Evolutionary conservation across 2,113 vertebrate genomes (phyloP).

Genomic region (Phaethon lepturus): DNA sequence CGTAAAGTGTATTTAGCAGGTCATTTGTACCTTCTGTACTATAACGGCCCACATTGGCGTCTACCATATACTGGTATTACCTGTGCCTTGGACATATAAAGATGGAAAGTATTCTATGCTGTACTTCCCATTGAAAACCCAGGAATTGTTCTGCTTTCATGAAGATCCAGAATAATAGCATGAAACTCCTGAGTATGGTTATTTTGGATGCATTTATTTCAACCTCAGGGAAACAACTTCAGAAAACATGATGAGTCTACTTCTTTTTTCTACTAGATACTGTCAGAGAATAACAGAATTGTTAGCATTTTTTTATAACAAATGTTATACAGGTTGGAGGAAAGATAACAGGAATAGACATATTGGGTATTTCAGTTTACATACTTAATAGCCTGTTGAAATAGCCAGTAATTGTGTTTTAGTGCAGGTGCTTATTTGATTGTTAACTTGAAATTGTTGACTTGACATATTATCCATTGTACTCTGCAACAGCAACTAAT

Average conservation of each 20-base stretch:
- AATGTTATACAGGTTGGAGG: neutral
- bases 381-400: neutral
- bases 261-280: neutral
- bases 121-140: neutral
- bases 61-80: neutral
- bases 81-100: neutral
- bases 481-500: neutral
- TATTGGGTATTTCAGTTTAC: neutral
- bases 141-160: neutral
- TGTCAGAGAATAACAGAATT: neutral
- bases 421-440: neutral
- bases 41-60: fast-evolving
- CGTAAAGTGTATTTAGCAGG: neutral
- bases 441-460: neutral
- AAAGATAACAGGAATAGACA: neutral
- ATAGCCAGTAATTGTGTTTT: neutral
- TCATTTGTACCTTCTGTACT: neutral
- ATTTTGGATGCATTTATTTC: neutral
- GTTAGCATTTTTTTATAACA: neutral
- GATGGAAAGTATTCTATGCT: neutral
- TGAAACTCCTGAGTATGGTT: neutral
- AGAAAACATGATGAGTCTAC: neutral
- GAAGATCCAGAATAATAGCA: neutral
- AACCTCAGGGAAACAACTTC: neutral
- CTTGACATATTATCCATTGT: neutral